Evolutionary conservation across 2,888 invertebrate genomes (phyloP), one percentile per base, ranked within the genome.

Genomic region (Caenorhabditis sp.): DNA sequence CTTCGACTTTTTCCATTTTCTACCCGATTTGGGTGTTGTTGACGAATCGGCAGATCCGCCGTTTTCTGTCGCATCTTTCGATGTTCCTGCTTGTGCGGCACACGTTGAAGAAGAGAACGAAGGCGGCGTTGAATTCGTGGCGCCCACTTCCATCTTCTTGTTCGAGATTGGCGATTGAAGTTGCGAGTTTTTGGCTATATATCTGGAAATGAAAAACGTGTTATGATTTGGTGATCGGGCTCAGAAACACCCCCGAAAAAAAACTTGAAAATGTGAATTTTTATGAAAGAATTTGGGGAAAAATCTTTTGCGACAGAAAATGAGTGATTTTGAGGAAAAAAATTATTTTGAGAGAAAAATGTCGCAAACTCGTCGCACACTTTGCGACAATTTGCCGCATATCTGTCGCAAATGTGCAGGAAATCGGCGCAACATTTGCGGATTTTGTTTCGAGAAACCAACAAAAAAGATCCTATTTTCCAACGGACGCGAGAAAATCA

Each of bases 111-210:
- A 60, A 1, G 60, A 54, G 19, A 49, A 49, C 21, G 66, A 50
- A 5, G 70, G 43, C 8, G 57, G 50, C 57, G 61, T 53, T 0
- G 62, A 61, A 5, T 61, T 43, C n/a, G 50, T 21, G 3, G 21
- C 12, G 8, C 31, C 53, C 23, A 61, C 66, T 3, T 72, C 72
- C 63, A 67, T 72, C 43, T 62, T 61, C 49, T 79, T 77, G 27
- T 66, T 71, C 4, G 78, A 59, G 1, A 75, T 66, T 21, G 83
- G 83, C 6, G 81, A 81, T 64, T 78, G 79, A 24, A 83, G 74
- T 61, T 81, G 81, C 27, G 80, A 78, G 51, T 79, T 76, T 65
- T 83, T 83, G 23, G 81, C 81, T 51, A 81, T 81, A 69, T 83
- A 83, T 68, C 83, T 81, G 73, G 59, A 79, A 66, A 66, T 6